Percentiles rank a stretch among this genome's conserved stretches.
Evolutionary conservation across 2,113 vertebrate species (phyloP).

Genomic region (Recurvirostra avosetta): DNA sequence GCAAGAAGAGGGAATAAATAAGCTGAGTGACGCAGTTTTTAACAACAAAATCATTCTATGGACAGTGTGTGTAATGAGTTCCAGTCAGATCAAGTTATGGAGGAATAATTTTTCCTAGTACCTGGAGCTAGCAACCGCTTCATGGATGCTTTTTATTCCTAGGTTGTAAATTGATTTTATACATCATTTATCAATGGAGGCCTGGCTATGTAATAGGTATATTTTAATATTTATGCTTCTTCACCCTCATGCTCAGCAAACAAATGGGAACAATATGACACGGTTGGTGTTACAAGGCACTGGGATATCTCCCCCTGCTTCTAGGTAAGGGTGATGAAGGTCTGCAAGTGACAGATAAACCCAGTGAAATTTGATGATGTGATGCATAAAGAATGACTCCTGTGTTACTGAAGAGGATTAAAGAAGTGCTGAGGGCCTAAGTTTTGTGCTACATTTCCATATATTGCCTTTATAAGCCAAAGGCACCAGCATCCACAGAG

Average conservation of each 20-base stretch:
- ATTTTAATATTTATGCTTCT: constrained; percentile 59
- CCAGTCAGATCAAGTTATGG: constrained; percentile 33
- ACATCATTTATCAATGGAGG: constrained; percentile 69
- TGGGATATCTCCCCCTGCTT: background rate
- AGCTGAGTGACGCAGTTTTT: constrained; percentile 47
- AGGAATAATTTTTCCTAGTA: constrained; percentile 66
- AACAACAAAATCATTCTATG: constrained; percentile 23
- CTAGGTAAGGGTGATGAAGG: background rate
- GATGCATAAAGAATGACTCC: background rate
- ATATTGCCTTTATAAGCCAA: background rate
- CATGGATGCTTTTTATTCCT: constrained; percentile 59
- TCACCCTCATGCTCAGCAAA: constrained; percentile 13
- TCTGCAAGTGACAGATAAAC: constrained; percentile 33
- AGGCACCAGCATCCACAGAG: background rate
- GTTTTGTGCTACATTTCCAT: background rate
- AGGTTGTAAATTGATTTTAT: constrained; percentile 75
- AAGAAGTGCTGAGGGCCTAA: background rate
- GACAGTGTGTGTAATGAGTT: constrained; percentile 28
- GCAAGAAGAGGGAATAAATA: constrained; percentile 15
- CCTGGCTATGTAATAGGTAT: constrained; percentile 63
- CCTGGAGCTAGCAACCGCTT: constrained; percentile 21
- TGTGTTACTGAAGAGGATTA: background rate
- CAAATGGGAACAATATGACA: constrained; percentile 42
- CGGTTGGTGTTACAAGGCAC: constrained; percentile 12
- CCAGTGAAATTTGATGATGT: background rate